A percentile compares a stretch with the other conserved stretches of the same genome.
phyloP scores from a whole-genome alignment of 2,888 invertebrate species.

The Pardosa pseudoannulata region DNA sequence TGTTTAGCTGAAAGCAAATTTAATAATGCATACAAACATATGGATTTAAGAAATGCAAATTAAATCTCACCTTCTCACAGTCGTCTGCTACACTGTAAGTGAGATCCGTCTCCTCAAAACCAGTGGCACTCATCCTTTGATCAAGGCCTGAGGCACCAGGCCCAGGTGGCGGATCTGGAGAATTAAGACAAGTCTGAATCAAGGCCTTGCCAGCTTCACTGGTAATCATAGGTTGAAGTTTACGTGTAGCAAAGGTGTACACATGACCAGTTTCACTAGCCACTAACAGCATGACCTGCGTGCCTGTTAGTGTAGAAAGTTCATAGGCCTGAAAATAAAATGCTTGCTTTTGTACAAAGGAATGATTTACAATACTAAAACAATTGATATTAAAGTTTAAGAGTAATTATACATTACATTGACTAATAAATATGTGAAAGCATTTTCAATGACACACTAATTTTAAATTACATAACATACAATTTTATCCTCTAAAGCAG shows the following conservation, averaged over 20 bases:
- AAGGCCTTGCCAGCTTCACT: conserved; percentile 94
- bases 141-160: conserved; percentile 82
- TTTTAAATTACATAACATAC: too few relatives aligned
- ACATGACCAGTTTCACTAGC: conserved; percentile 99
- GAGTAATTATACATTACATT: too few relatives aligned
- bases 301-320: conserved; percentile 98
- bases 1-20: too few relatives aligned
- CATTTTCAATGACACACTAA: too few relatives aligned
- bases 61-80: conserved; percentile 69
- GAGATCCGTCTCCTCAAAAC: conserved; percentile 98
- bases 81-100: conserved; percentile 83
- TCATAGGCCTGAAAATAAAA: conserved; percentile 92
- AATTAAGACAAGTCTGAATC: conserved; percentile 98
- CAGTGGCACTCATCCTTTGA: conserved; percentile 98
- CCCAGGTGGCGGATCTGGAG: conserved; percentile 84
- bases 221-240: conserved; percentile 99
- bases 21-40: too few relatives aligned
- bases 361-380: too few relatives aligned
- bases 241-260: conserved; percentile 99
- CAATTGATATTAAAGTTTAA: too few relatives aligned
- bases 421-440: too few relatives aligned
- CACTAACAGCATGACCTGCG: conserved; percentile 99
- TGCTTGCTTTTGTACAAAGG: too few relatives aligned
- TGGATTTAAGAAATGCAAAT: too few relatives aligned
- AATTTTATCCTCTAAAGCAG: too few relatives aligned